Conservation (phyloP, 2,888 invertebrate genomes). For the Diarsia mendica region DNA sequence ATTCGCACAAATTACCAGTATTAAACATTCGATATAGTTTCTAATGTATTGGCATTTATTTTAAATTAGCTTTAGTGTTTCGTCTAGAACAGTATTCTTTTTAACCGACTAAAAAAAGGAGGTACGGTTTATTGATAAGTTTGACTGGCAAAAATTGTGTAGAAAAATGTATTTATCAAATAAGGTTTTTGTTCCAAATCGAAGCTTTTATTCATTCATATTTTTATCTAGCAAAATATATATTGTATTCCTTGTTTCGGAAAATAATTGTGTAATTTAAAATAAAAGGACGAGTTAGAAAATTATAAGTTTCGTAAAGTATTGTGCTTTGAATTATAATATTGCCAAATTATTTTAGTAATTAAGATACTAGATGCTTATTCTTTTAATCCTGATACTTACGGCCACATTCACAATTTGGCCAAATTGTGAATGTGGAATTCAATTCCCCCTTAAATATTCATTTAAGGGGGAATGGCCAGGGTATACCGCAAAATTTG, state of each 20-base stretch:
- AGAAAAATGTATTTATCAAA: constrained; percentile 7
- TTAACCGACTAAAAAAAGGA: neutral
- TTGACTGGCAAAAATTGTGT: constrained; percentile 5
- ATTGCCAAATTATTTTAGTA: neutral
- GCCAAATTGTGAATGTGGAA: no score
- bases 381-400: neutral
- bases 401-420: no score
- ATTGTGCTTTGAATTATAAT: neutral
- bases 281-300: neutral
- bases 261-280: neutral
- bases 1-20: constrained; percentile 47
- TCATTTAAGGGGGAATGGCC: no score
- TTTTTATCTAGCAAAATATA: neutral
- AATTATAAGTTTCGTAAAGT: neutral
- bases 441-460: no score
- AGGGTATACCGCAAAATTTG: no score
- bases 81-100: constrained; percentile 35
- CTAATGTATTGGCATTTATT: constrained; percentile 53
- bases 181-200: neutral
- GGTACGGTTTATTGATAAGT: constrained; percentile 24
- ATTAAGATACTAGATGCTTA: neutral
- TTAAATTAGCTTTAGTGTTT: constrained; percentile 40
- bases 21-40: constrained; percentile 44
- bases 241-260: neutral
- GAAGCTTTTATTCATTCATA: neutral